A percentile compares a stretch with the other conserved stretches of the same genome.
These are phyloP conservation scores for Heliconius congener DNA, from an alignment of 1,140 invertebrate genomes.

Conservation along the genomic window DNA sequence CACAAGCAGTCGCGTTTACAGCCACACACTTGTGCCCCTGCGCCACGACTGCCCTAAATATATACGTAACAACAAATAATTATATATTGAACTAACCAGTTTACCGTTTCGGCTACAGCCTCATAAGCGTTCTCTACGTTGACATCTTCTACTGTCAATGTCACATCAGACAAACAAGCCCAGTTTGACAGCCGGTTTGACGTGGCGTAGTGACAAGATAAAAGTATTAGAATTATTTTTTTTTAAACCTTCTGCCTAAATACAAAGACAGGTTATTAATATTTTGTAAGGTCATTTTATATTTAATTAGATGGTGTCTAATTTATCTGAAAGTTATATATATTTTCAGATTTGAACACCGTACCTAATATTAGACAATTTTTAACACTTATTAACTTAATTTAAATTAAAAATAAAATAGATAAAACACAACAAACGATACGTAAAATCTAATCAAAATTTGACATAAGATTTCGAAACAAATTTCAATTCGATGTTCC, in stretches of 20 bases:
- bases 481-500: slow-evolving; percentile 31
- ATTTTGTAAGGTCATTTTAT: not conserved
- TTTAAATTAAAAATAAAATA: no score
- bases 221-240: slow-evolving; percentile 47
- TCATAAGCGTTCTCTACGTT: slow-evolving; percentile 2
- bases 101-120: not conserved
- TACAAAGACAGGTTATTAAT: not conserved
- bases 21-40: no score
- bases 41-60: not conserved
- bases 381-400: no score
- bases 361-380: no score
- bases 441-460: not conserved
- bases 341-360: no score
- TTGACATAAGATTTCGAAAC: not conserved
- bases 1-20: no score
- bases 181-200: slow-evolving; percentile 57
- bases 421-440: no score
- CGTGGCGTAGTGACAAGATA: slow-evolving; percentile 57
- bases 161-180: slow-evolving; percentile 30
- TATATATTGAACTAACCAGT: not conserved
- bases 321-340: no score
- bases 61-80: not conserved
- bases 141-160: slow-evolving; percentile 51
- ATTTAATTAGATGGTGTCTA: no score
- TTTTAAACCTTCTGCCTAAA: slow-evolving; percentile 35